Evolutionary conservation across 2,888 invertebrate species (phyloP).

Genomic region (Mythimna ferrago): DNA sequence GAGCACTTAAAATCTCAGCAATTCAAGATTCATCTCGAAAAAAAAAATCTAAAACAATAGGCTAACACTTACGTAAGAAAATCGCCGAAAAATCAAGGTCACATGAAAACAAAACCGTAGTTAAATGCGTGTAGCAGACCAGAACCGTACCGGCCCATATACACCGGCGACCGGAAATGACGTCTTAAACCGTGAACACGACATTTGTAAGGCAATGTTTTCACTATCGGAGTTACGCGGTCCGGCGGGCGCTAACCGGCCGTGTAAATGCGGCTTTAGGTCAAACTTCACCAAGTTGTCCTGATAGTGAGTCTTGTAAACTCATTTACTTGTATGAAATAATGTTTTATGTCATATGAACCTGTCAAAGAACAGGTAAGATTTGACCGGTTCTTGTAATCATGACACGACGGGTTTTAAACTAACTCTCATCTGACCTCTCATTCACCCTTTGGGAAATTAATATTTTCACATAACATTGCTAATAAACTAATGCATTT

Average conservation of each 20-base stretch:
- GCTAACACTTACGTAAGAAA: constrained; percentile 71
- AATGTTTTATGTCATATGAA: background rate
- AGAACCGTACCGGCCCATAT: constrained; percentile 81
- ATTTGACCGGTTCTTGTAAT: constrained; percentile 17
- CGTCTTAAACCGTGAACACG: constrained; percentile 70
- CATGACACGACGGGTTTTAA: constrained; percentile 11
- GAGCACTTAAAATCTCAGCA: constrained; percentile 40
- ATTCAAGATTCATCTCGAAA: constrained; percentile 52
- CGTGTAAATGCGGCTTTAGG: constrained; percentile 82
- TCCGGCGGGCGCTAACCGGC: constrained; percentile 74
- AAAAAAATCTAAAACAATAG: constrained; percentile 67
- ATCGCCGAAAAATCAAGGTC: constrained; percentile 79
- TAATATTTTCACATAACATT: constrained; percentile 14
- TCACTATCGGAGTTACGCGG: constrained; percentile 85
- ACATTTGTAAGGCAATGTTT: constrained; percentile 72
- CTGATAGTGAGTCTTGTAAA: constrained; percentile 59
- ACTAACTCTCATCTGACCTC: constrained; percentile 25
- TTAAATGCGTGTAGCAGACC: constrained; percentile 82
- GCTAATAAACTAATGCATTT: background rate
- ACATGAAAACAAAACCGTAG: constrained; percentile 83
- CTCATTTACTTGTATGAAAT: constrained; percentile 25
- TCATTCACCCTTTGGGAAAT: constrained; percentile 29
- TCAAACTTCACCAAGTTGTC: constrained; percentile 49
- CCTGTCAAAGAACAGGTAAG: constrained; percentile 7
- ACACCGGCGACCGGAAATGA: constrained; percentile 84